These are phyloP conservation scores for Andrena dorsata DNA, from an alignment of 2,888 invertebrate genomes.

Conservation along the genomic window DNA sequence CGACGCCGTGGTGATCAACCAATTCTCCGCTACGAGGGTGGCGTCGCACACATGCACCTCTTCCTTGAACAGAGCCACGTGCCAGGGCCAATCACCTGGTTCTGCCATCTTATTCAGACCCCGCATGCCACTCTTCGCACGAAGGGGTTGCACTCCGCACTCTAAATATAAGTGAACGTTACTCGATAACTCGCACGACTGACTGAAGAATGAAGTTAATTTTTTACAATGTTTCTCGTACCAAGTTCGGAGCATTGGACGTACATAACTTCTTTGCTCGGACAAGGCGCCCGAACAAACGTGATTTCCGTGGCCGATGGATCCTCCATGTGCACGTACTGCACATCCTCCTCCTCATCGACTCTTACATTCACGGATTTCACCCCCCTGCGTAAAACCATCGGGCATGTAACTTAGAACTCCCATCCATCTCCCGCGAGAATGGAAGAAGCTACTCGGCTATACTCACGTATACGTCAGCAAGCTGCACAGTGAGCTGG, in stretches of 20 bases:
- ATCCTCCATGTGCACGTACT: constrained; percentile 93
- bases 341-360: constrained; percentile 87
- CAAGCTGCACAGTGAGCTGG: constrained; percentile 91
- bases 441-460: not conserved
- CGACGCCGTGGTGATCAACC: constrained; percentile 94
- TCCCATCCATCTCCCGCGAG: not conserved
- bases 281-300: constrained; percentile 92
- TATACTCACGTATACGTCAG: constrained; percentile 91
- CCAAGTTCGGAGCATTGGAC: constrained; percentile 92
- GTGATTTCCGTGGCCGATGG: constrained; percentile 93
- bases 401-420: not conserved
- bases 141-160: constrained; percentile 89
- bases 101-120: constrained; percentile 90
- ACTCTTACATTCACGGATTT: constrained; percentile 89
- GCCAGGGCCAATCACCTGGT: constrained; percentile 97
- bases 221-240: constrained; percentile 82
- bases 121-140: constrained; percentile 85
- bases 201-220: not conserved
- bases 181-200: not conserved
- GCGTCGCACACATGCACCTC: constrained; percentile 96
- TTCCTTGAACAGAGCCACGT: constrained; percentile 92
- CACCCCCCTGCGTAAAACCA: constrained; percentile 87
- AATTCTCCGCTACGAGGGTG: constrained; percentile 92
- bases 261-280: constrained; percentile 91
- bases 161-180: constrained; percentile 83